These are phyloP conservation scores for Menura novaehollandiae DNA, from an alignment of 2,113 vertebrate genomes.

Conservation along the genomic window DNA sequence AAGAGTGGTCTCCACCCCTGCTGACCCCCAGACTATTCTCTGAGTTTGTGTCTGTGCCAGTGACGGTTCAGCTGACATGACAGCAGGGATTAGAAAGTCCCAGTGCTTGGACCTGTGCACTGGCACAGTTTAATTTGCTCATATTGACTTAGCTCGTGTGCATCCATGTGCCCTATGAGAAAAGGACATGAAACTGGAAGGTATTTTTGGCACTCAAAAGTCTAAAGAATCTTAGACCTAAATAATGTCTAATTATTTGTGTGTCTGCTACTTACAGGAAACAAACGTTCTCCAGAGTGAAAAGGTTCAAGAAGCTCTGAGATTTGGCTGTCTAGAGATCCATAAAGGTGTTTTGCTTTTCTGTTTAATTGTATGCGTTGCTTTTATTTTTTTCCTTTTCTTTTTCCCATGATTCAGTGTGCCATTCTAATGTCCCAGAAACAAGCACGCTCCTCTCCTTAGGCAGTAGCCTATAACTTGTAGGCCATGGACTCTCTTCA, in stretches of 20 bases:
- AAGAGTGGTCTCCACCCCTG: background rate
- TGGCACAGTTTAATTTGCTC: background rate
- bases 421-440: background rate
- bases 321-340: background rate
- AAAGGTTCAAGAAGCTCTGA: background rate
- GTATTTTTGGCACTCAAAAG: background rate
- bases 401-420: background rate
- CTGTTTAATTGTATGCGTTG: background rate
- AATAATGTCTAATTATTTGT: background rate
- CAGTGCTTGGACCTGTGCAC: background rate
- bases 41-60: background rate
- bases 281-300: background rate
- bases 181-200: background rate
- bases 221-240: background rate
- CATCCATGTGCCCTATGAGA: background rate
- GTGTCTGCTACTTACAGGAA: background rate
- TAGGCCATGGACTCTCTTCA: background rate
- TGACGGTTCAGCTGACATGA: background rate
- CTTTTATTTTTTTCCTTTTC: background rate
- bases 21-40: background rate
- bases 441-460: background rate
- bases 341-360: background rate
- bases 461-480: background rate
- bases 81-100: background rate
- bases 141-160: accelerated